Evolutionary conservation across 2,113 vertebrate species (phyloP), one percentile per base, ranked within the genome.

Genomic region (Microtus ochrogaster): DNA sequence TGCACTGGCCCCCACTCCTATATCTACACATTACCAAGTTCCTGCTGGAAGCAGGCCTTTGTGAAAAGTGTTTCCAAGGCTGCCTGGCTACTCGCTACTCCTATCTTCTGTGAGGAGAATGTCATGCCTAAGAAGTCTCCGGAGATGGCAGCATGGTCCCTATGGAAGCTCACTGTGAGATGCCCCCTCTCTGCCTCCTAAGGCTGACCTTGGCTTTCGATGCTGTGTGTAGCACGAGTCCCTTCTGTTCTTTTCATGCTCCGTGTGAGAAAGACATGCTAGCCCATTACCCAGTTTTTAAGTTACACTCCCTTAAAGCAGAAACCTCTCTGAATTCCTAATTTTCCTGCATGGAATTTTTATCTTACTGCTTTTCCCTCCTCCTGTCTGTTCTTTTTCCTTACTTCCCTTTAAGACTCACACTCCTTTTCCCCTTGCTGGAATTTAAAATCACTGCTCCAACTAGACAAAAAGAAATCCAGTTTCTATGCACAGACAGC

Each of bases 381-480:
- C 84, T 93, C 87, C 78, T 30, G 9, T 70, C 30, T 73, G 24
- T 8, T 77, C 28, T 49, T 12, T 13, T 39, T 47, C 58, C 66
- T 44, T n/a, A 39, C 55, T 39, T 79, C 47, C 26, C 12, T 3
- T n/a, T 19, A 72, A 87, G 33, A 78, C 49, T 97, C 91, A 94
- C 17, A 94, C 13, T 91, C 82, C 72, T 96, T 95, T 92, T 85
- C 78, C 19, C 19, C 73, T 94, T 49, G 82, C 86, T 91, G 58
- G 63, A 96, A 97, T 97, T 97, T 94, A 61, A 94, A 94, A 92
- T 1, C 39, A 93, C 94, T 97, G 30, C 17, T 96, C 91, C 96
- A 97, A 97, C 89, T 94, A 97, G 94, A 96, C 92, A 88, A 94
- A 96, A 97, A 97, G 96, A 97, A 98, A 98, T 97, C 89, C 95